Evolutionary conservation across 2,113 vertebrate genomes (phyloP).

Genomic region (Suncus etruscus): DNA sequence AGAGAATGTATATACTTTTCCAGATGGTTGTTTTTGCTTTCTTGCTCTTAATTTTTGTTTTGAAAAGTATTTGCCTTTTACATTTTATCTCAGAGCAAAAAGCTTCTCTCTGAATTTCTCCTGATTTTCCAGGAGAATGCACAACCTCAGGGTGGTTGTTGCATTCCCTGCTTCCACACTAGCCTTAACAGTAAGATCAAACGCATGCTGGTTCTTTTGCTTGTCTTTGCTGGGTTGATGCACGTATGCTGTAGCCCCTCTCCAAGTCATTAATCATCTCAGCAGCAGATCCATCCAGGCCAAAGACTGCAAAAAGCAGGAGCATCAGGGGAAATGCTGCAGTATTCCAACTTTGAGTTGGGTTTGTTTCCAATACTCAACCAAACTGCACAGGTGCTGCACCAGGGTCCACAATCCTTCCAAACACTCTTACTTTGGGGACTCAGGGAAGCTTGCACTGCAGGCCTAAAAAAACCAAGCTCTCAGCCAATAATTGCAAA

Average conservation of each 20-base stretch:
- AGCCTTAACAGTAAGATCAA: background rate
- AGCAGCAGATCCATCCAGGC: background rate
- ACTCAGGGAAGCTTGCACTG: background rate
- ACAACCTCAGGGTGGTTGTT: background rate
- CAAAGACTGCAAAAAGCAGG: background rate
- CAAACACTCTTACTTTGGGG: background rate
- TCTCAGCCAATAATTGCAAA: background rate
- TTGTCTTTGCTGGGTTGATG: background rate
- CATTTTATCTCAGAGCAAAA: background rate
- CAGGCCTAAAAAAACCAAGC: background rate
- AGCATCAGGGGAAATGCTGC: background rate
- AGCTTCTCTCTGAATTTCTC: background rate
- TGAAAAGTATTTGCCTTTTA: background rate
- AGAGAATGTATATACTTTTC: background rate
- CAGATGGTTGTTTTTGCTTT: background rate
- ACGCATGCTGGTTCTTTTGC: background rate
- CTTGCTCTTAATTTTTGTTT: conserved; percentile 11
- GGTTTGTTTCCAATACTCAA: background rate
- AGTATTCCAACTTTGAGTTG: background rate
- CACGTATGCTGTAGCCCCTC: background rate
- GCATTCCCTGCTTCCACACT: background rate
- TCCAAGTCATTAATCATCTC: background rate
- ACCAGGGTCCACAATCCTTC: background rate
- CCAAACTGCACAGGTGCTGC: background rate
- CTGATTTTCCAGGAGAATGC: background rate